These are phyloP conservation scores for Laspeyria flexula DNA, from an alignment of 2,888 invertebrate species.

Conservation along the genomic window DNA sequence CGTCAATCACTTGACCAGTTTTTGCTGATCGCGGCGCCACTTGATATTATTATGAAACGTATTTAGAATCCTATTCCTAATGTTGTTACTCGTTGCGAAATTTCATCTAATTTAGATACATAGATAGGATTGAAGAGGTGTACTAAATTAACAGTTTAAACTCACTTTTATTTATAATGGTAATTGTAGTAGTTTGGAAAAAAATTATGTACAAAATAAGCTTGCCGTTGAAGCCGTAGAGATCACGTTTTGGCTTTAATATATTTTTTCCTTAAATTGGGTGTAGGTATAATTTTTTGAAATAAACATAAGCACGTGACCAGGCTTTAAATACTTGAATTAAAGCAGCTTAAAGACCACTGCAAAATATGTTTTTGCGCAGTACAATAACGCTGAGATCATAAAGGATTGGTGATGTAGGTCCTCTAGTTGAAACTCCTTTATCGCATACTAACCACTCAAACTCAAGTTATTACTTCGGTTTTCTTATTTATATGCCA, in stretches of 20 bases:
- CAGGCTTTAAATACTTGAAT: background rate
- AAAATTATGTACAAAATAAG: no score
- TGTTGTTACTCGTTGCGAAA: slow-evolving; percentile 24
- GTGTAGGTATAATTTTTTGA: no score
- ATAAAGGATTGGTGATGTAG: slow-evolving; percentile 46
- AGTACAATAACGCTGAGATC: slow-evolving; percentile 49
- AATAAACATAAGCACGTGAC: no score
- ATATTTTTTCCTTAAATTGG: background rate
- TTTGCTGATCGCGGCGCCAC: slow-evolving; percentile 61
- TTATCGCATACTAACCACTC: slow-evolving; percentile 25
- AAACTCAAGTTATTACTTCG: slow-evolving; percentile 23
- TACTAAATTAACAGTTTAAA: background rate
- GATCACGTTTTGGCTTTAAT: background rate
- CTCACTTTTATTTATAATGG: no score
- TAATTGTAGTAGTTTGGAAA: background rate
- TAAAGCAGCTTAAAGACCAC: slow-evolving; percentile 12
- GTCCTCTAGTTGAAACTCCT: slow-evolving; percentile 42
- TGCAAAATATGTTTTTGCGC: slow-evolving; percentile 52
- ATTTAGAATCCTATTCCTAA: slow-evolving; percentile 30
- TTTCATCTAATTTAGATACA: slow-evolving; percentile 13
- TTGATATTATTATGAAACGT: slow-evolving; percentile 50
- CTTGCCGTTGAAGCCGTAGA: background rate
- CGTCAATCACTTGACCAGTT: slow-evolving; percentile 59
- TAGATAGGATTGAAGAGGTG: background rate
- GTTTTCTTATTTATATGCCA: slow-evolving; percentile 39